Conservation (phyloP, 2,888 invertebrate genomes). For the Aricia artaxerxes region DNA sequence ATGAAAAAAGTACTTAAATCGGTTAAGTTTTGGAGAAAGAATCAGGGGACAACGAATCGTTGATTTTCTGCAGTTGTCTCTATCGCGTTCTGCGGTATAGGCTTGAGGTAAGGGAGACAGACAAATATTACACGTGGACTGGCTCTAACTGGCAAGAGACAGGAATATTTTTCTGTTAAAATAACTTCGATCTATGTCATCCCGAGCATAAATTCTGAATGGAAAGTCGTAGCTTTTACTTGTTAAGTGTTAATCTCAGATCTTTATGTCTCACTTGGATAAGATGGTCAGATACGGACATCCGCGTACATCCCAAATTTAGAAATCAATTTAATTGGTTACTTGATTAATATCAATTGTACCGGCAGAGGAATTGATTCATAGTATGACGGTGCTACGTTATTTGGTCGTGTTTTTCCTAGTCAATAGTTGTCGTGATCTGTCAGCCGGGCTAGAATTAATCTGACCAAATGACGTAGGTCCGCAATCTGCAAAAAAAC, state of each 20-base stretch:
- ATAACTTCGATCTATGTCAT: background rate
- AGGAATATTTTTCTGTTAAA: background rate
- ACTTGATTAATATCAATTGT: background rate
- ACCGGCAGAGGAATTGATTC: background rate
- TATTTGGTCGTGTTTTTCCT: background rate
- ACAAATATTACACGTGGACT: too few relatives aligned
- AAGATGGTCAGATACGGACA: conserved; percentile 8
- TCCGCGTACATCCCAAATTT: conserved; percentile 6
- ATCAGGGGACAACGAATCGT: too few relatives aligned
- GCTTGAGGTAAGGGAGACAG: too few relatives aligned
- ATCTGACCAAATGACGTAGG: too few relatives aligned
- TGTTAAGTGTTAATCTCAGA: conserved; percentile 15
- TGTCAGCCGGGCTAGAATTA: too few relatives aligned
- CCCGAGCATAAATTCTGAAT: background rate
- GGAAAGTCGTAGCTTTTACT: conserved; percentile 20
- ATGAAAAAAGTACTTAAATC: too few relatives aligned
- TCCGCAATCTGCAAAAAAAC: too few relatives aligned
- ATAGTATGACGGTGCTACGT: background rate
- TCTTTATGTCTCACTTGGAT: conserved; percentile 13
- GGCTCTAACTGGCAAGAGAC: too few relatives aligned
- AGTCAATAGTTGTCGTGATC: too few relatives aligned
- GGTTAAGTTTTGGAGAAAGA: too few relatives aligned
- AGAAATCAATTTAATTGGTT: conserved; percentile 11
- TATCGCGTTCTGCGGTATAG: too few relatives aligned
- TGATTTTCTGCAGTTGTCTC: too few relatives aligned